Conservation (phyloP, 1,140 invertebrate species). For the Amyelois transitella region DNA sequence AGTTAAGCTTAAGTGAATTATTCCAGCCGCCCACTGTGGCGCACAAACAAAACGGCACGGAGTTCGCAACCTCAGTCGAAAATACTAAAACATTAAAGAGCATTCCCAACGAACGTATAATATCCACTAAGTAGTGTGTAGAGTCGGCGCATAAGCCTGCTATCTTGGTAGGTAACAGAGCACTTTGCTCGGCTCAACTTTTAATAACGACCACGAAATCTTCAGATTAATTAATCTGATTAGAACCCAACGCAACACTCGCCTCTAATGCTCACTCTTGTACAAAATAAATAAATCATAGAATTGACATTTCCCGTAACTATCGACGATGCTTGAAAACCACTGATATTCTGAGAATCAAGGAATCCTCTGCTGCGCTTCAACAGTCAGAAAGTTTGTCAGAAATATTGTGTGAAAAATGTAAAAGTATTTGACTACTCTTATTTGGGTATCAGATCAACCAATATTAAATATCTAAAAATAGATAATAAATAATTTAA, state of each 20-base stretch:
- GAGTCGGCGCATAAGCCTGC: constrained; percentile 56
- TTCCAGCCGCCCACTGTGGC: constrained; percentile 68
- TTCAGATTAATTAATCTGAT: constrained; percentile 68
- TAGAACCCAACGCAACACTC: constrained; percentile 54
- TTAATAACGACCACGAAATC: constrained; percentile 72
- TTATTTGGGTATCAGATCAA: no score
- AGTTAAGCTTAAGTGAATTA: constrained; percentile 75
- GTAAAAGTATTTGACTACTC: no score
- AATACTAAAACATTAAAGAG: constrained; percentile 73
- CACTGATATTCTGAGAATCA: not conserved
- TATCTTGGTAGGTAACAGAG: constrained; percentile 63
- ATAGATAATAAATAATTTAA: not conserved
- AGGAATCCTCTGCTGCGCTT: not conserved
- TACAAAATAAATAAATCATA: not conserved
- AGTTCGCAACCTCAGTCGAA: constrained; percentile 72
- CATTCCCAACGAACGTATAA: constrained; percentile 62
- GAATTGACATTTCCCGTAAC: not conserved
- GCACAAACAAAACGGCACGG: constrained; percentile 66
- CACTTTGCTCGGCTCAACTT: constrained; percentile 67
- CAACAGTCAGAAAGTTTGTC: no score
- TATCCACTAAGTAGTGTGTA: constrained; percentile 61
- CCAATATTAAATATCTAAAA: not conserved
- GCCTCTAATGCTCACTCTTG: constrained; percentile 53
- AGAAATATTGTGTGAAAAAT: no score
- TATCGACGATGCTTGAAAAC: not conserved